Percentiles rank a stretch among this genome's conserved stretches.
These are phyloP conservation scores for Strix occidentalis DNA, from an alignment of 2,797 vertebrate species.

Conservation along the genomic window DNA sequence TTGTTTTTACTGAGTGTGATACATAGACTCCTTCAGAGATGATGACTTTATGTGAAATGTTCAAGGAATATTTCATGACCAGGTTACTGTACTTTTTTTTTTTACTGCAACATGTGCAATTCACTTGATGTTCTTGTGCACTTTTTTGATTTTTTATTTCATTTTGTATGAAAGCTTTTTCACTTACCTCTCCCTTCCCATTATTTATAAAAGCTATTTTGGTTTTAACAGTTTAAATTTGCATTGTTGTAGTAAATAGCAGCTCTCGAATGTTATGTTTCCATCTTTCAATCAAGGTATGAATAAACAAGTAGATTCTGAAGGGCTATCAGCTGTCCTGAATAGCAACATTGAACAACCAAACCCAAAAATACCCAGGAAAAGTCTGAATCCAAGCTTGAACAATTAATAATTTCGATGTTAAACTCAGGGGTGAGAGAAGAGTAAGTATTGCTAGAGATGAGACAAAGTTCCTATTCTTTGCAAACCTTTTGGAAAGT, in stretches of 20 bases:
- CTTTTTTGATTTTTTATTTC: constrained; percentile 47
- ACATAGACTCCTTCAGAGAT: not conserved
- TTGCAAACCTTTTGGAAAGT: constrained; percentile 1
- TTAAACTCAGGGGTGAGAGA: not conserved
- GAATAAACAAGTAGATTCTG: constrained; percentile 27
- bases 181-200: not conserved
- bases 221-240: not conserved
- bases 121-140: constrained; percentile 37
- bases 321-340: constrained; percentile 1
- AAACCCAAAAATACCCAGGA: not conserved
- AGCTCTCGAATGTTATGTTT: not conserved
- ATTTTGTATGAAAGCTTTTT: constrained; percentile 42
- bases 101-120: constrained; percentile 46
- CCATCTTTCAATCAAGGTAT: not conserved
- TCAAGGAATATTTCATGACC: constrained; percentile 31
- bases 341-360: not conserved
- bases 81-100: constrained; percentile 34
- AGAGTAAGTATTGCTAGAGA: not conserved
- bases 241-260: constrained; percentile 8
- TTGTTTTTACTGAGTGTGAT: not conserved
- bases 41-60: not conserved
- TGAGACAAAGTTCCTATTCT: not conserved
- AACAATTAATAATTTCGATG: constrained; percentile 7
- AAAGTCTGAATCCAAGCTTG: not conserved
- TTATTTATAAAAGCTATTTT: constrained; percentile 33